Evolutionary conservation across 92 coral and sea anemone genomes (phyloP).

Genomic region (Zoanthus sociatus): DNA sequence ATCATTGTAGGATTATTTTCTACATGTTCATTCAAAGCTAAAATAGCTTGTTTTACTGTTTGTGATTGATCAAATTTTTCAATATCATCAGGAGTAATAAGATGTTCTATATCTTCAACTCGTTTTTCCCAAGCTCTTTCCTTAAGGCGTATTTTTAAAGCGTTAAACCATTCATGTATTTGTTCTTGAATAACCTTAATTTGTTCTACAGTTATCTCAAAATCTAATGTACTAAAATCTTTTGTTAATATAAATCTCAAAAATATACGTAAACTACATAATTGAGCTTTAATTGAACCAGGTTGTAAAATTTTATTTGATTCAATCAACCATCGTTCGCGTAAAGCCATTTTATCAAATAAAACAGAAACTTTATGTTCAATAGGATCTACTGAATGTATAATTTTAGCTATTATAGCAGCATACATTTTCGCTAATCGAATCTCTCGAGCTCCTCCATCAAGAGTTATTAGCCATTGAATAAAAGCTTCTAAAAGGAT

Average conservation of each 20-base stretch:
- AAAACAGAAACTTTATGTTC: too few species aligned
- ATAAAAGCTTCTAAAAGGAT: too few species aligned
- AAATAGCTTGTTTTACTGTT: conserved; percentile 33
- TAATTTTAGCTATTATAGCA: too few species aligned
- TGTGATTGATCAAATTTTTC: conserved; percentile 43
- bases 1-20: not conserved
- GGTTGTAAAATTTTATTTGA: not conserved
- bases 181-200: not conserved
- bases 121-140: conserved; percentile 57
- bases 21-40: conserved; percentile 29
- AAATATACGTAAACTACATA: too few species aligned
- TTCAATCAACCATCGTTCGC: not conserved
- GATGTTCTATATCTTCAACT: conserved; percentile 36
- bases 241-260: too few species aligned
- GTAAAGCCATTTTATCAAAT: not conserved
- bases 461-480: not conserved
- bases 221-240: too few species aligned
- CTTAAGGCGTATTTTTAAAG: conserved; percentile 8
- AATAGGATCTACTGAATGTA: not conserved
- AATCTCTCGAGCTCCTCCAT: not conserved
- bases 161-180: not conserved
- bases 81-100: conserved; percentile 52
- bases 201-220: not conserved
- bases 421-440: not conserved
- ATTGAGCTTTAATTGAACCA: not conserved